Evolutionary conservation across 2,113 vertebrate genomes (phyloP).

Genomic region (Archocentrus centrarchus): DNA sequence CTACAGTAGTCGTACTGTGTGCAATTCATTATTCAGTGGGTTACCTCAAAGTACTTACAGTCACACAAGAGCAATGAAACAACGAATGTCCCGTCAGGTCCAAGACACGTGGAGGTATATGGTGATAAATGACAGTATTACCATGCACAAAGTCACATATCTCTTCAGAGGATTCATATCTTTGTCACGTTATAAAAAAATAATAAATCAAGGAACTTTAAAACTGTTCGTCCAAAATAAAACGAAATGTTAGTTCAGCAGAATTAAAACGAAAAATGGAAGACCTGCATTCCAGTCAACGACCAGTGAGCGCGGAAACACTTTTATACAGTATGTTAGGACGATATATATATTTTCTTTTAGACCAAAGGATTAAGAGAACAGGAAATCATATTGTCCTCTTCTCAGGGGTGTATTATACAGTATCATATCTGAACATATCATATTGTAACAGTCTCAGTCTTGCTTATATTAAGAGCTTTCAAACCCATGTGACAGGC

Average conservation of each 20-base stretch:
- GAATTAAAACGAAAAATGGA: slow-evolving; percentile 55
- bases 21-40: slow-evolving; percentile 49
- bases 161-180: slow-evolving; percentile 34
- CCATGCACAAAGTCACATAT: slow-evolving; percentile 66
- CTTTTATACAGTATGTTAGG: slow-evolving; percentile 17
- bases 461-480: slow-evolving; percentile 59
- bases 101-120: slow-evolving; percentile 70
- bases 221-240: slow-evolving; percentile 31
- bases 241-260: slow-evolving; percentile 22
- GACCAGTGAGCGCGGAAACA: slow-evolving; percentile 19
- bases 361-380: slow-evolving; percentile 12
- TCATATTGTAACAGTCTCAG: slow-evolving; percentile 55
- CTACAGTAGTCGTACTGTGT: slow-evolving; percentile 49
- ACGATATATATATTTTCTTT: not conserved
- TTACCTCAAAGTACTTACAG: slow-evolving; percentile 42
- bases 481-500: slow-evolving; percentile 37
- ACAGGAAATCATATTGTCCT: slow-evolving; percentile 22
- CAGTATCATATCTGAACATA: slow-evolving; percentile 27
- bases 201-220: slow-evolving; percentile 3
- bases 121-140: slow-evolving; percentile 64
- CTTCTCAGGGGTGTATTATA: not conserved
- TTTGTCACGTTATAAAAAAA: slow-evolving; percentile 33
- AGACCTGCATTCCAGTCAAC: slow-evolving; percentile 69
- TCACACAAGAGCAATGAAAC: slow-evolving; percentile 37
- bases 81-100: slow-evolving; percentile 28